Evolutionary conservation across 2,888 invertebrate genomes (phyloP), one percentile per base, ranked within the genome.

Genomic region (Ectemnius continuus): DNA sequence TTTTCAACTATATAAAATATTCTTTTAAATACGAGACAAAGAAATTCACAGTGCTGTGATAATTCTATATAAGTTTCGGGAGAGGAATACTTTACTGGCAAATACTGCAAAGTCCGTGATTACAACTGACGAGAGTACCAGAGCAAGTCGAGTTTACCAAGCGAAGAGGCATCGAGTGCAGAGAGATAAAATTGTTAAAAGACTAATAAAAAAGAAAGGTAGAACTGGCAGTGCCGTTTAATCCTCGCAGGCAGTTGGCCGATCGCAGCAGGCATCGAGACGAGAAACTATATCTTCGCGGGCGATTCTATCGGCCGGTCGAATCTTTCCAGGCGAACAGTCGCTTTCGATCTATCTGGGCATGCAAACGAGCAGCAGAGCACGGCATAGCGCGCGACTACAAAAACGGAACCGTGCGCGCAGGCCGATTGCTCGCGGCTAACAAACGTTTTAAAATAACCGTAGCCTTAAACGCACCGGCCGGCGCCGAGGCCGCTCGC

Each of bases 321-420:
- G 76, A 66, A 83, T 83, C 83, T 83, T 82, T 82, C 80, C 83
- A 66, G 65, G 81, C 83, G 73, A 83, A 73, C 77, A 79, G 74
- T 68, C 75, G 79, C 80, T 80, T 79, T 83, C 82, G 83, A 77
- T 82, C 77, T 71, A 72, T 61, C 68, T 73, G 73, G 57, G 75
- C 73, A 77, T 77, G 80, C 77, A 75, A 79, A 70, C 73, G 69
- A 68, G 46, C 48, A 16, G 18, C 48, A 16, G 18, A 2, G 47
- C 52, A 56, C 28, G 68, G 36, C 62, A 16, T 23, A 14, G 56
- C 59, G 16, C 56, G 61, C 48, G 65, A 58, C 60, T 47, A 56
- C 45, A 47, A 61, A 46, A 52, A 14, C 64, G 48, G 65, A 64
- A 23, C 20, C 18, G 20, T 67, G 47, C n/a, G 47, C n/a, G 23